Evolutionary conservation across 1,140 invertebrate genomes (phyloP).

Genomic region (Papilio polytes): DNA sequence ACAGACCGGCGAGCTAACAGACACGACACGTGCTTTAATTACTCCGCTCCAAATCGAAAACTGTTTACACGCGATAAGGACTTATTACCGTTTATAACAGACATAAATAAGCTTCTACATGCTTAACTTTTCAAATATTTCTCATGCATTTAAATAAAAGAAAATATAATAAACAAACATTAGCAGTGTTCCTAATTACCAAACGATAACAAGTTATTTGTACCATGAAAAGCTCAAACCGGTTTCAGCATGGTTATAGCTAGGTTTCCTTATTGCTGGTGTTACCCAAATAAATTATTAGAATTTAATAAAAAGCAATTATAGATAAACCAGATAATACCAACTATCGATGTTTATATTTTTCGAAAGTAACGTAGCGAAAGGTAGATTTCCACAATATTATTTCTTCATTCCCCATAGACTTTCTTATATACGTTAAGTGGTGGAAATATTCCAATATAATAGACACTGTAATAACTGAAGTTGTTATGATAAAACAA

Average conservation of each 20-base stretch:
- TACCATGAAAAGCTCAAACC: neutral
- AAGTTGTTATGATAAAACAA: neutral
- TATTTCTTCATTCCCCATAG: neutral
- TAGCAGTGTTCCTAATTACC: neutral
- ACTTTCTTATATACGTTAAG: neutral
- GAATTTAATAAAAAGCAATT: neutral
- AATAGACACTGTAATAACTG: neutral
- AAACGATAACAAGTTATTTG: neutral
- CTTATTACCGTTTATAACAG: neutral
- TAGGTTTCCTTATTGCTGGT: neutral
- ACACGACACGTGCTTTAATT: constrained; percentile 22
- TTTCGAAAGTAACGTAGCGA: neutral
- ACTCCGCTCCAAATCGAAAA: neutral
- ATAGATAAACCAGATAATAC: neutral
- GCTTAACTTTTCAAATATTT: neutral
- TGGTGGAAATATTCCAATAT: neutral
- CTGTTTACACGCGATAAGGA: neutral
- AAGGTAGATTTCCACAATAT: neutral
- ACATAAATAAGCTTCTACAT: neutral
- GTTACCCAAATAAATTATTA: neutral
- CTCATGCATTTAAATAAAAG: neutral
- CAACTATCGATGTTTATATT: neutral
- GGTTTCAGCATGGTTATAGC: neutral
- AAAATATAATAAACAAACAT: neutral
- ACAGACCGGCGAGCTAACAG: neutral